A percentile compares a stretch with the other conserved stretches of the same genome.
Evolutionary conservation across 92 coral and sea anemone species (phyloP).

Genomic region (Siderastrea siderea): DNA sequence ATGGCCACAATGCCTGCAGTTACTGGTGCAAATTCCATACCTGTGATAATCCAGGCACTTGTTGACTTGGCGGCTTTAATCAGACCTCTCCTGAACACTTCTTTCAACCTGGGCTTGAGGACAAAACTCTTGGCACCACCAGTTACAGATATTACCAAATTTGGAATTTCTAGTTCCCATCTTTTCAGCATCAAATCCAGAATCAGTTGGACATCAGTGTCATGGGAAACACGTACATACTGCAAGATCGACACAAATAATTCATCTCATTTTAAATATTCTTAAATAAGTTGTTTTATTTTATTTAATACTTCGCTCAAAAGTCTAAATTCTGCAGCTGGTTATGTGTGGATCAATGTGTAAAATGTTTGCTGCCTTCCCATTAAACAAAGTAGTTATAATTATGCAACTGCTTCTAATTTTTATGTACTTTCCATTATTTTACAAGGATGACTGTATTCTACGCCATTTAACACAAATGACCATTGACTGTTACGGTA

Average conservation of each 20-base stretch:
- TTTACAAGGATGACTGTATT: no score
- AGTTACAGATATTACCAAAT: constrained; percentile 96
- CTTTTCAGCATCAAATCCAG: constrained; percentile 81
- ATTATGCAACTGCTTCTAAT: no score
- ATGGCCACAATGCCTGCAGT: neutral
- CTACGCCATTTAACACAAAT: no score
- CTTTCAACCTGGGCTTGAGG: constrained; percentile 95
- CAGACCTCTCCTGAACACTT: constrained; percentile 96
- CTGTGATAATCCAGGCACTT: constrained; percentile 99
- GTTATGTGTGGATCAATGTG: no score
- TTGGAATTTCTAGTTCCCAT: constrained; percentile 96
- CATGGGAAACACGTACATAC: constrained; percentile 92
- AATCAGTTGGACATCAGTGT: constrained; percentile 83
- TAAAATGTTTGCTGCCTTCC: no score
- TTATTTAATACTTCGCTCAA: no score
- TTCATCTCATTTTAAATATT: no score
- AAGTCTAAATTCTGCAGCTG: no score
- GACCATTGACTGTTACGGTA: no score
- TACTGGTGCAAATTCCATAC: constrained; percentile 41
- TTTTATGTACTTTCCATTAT: no score
- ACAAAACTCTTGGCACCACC: constrained; percentile 99
- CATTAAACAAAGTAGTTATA: no score
- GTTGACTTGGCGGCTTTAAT: constrained; percentile 98
- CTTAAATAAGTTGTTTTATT: no score
- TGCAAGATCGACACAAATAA: constrained; percentile 17